Conservation (phyloP, 2,888 invertebrate genomes). For the Acronicta aceris region DNA sequence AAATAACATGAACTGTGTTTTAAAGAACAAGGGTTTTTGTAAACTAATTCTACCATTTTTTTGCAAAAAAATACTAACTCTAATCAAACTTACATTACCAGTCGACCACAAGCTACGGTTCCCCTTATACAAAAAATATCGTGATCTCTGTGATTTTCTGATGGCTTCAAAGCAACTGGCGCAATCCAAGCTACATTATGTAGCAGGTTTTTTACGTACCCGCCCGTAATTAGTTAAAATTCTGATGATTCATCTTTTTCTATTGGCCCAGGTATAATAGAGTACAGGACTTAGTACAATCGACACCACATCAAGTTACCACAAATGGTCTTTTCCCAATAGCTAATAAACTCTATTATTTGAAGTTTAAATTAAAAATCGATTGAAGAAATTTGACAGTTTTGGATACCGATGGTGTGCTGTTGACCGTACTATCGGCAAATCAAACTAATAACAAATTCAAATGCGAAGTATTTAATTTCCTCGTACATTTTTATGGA, state of each 20-base stretch:
- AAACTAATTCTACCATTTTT: background rate
- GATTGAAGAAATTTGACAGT: no score
- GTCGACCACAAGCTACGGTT: constrained; percentile 42
- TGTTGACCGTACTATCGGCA: constrained; percentile 67
- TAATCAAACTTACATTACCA: constrained; percentile 52
- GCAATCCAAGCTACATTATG: constrained; percentile 79
- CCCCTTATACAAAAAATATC: constrained; percentile 45
- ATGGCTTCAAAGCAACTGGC: constrained; percentile 72
- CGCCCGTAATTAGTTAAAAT: constrained; percentile 86
- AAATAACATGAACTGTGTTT: background rate
- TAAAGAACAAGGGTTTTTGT: constrained; percentile 11
- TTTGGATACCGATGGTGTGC: no score
- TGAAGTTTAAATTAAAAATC: no score
- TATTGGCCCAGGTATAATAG: constrained; percentile 80
- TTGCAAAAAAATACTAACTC: constrained; percentile 36
- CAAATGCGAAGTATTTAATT: constrained; percentile 21
- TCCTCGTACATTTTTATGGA: constrained; percentile 25
- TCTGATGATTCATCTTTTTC: constrained; percentile 86
- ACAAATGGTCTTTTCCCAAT: no score
- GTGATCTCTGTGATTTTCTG: constrained; percentile 76
- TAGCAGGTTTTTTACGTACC: constrained; percentile 75
- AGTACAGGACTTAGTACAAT: constrained; percentile 67
- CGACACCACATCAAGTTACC: no score
- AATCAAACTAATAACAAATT: constrained; percentile 37
- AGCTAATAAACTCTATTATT: no score